phyloP scores from a whole-genome alignment of 2,797 vertebrate species.

The Micropoecilia bifurca region DNA sequence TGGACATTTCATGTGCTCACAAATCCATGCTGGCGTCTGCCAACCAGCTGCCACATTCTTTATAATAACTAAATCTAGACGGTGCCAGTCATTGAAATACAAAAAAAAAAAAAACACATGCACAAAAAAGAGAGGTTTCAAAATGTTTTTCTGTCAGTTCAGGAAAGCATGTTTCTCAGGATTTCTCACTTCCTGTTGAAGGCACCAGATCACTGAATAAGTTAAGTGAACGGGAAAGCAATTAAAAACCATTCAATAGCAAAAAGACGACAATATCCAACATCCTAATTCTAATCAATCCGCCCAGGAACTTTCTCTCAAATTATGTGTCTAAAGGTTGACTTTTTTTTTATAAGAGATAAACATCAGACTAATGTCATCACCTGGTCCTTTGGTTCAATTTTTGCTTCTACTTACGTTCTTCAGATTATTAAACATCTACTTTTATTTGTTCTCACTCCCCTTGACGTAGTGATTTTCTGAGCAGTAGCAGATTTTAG shows the following conservation, averaged over 20 bases:
- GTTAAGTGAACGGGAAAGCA: background rate
- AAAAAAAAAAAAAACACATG: no score
- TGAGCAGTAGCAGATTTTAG: background rate
- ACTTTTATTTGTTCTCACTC: background rate
- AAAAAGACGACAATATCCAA: background rate
- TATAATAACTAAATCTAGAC: background rate
- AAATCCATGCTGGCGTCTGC: conserved; percentile 15
- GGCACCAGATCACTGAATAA: background rate
- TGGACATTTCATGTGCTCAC: conserved; percentile 11
- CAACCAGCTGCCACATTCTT: background rate
- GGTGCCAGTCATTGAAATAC: background rate
- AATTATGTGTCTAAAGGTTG: no score
- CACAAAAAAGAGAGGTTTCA: background rate
- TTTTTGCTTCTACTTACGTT: background rate
- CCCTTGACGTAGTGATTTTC: background rate
- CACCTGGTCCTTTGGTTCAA: background rate
- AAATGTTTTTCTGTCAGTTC: background rate
- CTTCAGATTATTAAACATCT: background rate
- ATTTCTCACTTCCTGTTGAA: background rate
- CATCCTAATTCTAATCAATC: no score
- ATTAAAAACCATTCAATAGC: background rate
- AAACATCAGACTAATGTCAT: no score
- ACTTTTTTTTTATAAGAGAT: no score
- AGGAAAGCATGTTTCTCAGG: background rate
- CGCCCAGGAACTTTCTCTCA: no score